Percentiles rank a stretch among this genome's conserved stretches.
Conservation (phyloP, 2,797 vertebrate genomes). For the Galaxias olidus region DNA sequence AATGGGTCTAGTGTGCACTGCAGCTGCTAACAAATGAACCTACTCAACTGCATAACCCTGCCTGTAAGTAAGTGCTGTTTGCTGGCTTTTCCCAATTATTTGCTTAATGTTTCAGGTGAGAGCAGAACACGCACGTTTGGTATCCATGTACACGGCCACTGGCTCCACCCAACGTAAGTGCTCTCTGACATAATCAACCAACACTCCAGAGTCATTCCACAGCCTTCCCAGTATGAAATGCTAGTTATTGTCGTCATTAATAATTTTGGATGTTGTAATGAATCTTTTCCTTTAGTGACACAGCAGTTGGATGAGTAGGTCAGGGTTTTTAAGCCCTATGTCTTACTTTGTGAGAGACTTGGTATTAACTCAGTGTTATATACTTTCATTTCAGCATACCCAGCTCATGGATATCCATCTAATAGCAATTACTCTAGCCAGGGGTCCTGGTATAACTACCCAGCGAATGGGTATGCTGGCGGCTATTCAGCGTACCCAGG, state of each 20-base stretch:
- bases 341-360: slow-evolving; percentile 39
- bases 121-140: slow-evolving; percentile 62
- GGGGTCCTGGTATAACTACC: slow-evolving; percentile 81
- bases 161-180: slow-evolving; percentile 74
- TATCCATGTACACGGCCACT: slow-evolving; percentile 69
- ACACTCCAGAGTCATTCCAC: no score
- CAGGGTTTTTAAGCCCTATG: slow-evolving; percentile 44
- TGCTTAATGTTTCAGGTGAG: slow-evolving; percentile 62
- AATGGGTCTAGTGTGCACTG: slow-evolving; percentile 61
- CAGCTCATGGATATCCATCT: slow-evolving; percentile 76
- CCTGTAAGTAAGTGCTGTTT: not conserved
- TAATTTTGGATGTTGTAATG: slow-evolving; percentile 38
- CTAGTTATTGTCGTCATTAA: slow-evolving; percentile 29
- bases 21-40: slow-evolving; percentile 63
- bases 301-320: slow-evolving; percentile 52
- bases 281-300: slow-evolving; percentile 47
- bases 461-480: slow-evolving; percentile 76
- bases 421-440: slow-evolving; percentile 81
- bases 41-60: not conserved
- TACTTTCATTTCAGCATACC: slow-evolving; percentile 82
- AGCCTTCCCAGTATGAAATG: not conserved
- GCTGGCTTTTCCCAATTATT: not conserved
- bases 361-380: slow-evolving; percentile 70
- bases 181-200: slow-evolving; percentile 11
- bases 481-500: slow-evolving; percentile 78